Evolutionary conservation across 2,888 invertebrate genomes (phyloP).

Genomic region (Spilarctia lutea): DNA sequence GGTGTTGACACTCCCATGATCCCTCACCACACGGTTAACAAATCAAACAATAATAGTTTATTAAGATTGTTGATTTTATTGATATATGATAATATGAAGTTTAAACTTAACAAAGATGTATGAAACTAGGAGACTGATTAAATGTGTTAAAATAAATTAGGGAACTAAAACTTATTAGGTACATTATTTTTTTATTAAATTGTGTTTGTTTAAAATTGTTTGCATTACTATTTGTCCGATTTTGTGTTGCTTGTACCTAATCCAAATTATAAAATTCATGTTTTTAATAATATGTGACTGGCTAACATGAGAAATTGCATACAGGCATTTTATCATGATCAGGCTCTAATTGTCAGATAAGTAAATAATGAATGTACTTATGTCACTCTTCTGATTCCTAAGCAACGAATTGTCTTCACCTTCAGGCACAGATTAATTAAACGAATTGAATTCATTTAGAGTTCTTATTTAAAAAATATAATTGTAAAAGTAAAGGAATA

Average conservation of each 20-base stretch:
- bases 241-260: slow-evolving; percentile 30
- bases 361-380: background rate
- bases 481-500: background rate
- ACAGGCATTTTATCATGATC: slow-evolving; percentile 14
- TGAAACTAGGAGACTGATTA: background rate
- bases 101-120: background rate
- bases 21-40: background rate
- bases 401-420: background rate
- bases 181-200: background rate
- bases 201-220: slow-evolving; percentile 15
- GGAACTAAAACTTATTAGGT: background rate
- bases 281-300: slow-evolving; percentile 4
- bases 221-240: slow-evolving; percentile 19
- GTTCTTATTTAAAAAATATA: background rate
- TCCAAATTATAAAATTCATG: slow-evolving; percentile 25
- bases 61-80: background rate
- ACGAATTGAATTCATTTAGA: background rate
- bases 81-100: background rate
- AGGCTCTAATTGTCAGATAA: background rate
- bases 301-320: slow-evolving; percentile 5
- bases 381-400: background rate
- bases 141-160: background rate
- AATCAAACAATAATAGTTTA: background rate
- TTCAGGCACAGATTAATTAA: background rate
- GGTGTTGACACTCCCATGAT: no score